Percentiles rank a stretch among this genome's conserved stretches.
phyloP scores from a whole-genome alignment of 2,888 invertebrate species.

The Proisotoma minuta region DNA sequence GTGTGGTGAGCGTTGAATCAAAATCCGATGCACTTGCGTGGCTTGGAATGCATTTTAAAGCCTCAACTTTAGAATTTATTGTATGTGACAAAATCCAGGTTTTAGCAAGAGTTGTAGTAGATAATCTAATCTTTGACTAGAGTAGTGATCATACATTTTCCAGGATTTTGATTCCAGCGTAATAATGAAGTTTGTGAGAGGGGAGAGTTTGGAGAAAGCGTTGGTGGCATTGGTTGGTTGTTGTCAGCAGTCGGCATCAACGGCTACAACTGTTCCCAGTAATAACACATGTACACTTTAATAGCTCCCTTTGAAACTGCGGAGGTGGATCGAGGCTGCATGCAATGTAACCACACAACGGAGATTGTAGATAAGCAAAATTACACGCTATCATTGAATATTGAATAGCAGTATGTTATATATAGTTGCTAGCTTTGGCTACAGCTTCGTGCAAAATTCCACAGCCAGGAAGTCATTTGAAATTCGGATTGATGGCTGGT shows the following conservation, averaged over 20 bases:
- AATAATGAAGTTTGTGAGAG: not conserved
- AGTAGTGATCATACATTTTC: too few species aligned
- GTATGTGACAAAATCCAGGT: not conserved
- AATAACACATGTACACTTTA: conserved; percentile 12
- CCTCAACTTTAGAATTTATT: too few species aligned
- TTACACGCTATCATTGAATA: conserved; percentile 16
- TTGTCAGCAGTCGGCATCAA: not conserved
- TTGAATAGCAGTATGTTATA: conserved; percentile 10
- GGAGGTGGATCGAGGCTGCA: not conserved
- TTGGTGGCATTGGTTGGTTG: not conserved
- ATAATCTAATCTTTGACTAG: too few species aligned
- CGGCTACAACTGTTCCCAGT: conserved; percentile 7
- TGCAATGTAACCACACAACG: not conserved
- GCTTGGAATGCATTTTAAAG: too few species aligned
- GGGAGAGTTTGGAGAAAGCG: not conserved
- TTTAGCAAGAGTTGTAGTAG: conserved; percentile 18
- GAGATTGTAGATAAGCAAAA: conserved; percentile 15
- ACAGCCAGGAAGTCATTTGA: conserved; percentile 14
- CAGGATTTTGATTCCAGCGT: too few species aligned
- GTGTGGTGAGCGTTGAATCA: too few species aligned
- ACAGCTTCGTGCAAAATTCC: not conserved
- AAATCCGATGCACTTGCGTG: too few species aligned
- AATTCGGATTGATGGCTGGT: conserved; percentile 12
- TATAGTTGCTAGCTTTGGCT: not conserved
- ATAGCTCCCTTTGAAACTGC: conserved; percentile 3